Evolutionary conservation across 2,797 vertebrate genomes (phyloP).

Genomic region (Lycodopsis pacificus): DNA sequence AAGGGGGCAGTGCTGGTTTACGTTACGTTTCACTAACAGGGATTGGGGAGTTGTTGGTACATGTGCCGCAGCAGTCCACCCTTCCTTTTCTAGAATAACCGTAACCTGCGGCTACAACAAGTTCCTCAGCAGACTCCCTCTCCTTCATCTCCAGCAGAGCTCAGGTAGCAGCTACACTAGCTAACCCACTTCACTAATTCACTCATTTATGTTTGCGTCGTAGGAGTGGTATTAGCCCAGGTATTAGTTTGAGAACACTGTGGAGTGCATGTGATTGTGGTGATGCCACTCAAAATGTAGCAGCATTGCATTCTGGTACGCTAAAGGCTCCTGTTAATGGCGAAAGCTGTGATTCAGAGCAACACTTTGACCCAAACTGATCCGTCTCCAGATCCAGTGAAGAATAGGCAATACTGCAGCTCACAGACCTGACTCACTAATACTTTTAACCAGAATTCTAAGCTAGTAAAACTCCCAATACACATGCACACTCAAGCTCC

Average conservation of each 20-base stretch:
- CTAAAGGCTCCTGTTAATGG: not conserved
- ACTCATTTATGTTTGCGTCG: constrained; percentile 12
- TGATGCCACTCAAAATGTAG: constrained; percentile 23
- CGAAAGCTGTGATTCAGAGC: not conserved
- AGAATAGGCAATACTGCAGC: not conserved
- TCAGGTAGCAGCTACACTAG: constrained; percentile 1
- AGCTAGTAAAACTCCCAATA: not conserved
- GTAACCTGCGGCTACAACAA: constrained; percentile 55
- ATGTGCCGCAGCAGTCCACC: constrained; percentile 18
- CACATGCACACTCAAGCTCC: not conserved
- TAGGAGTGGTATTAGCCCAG: not conserved
- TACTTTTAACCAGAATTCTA: not conserved
- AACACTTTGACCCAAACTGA: constrained; percentile 1
- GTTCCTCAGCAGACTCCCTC: constrained; percentile 22
- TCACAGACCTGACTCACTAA: not conserved
- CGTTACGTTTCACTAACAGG: not conserved
- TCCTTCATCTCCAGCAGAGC: constrained; percentile 9
- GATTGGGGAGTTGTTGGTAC: constrained; percentile 15
- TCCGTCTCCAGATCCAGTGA: not conserved
- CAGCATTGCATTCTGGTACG: constrained; percentile 19
- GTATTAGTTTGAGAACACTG: constrained; percentile 6
- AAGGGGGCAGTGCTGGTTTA: constrained; percentile 58
- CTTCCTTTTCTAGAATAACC: constrained; percentile 19
- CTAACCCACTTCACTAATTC: not conserved
- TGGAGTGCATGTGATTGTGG: constrained; percentile 13